Evolutionary conservation across 2,797 vertebrate species (phyloP).

Genomic region (Alfaro cultratus): DNA sequence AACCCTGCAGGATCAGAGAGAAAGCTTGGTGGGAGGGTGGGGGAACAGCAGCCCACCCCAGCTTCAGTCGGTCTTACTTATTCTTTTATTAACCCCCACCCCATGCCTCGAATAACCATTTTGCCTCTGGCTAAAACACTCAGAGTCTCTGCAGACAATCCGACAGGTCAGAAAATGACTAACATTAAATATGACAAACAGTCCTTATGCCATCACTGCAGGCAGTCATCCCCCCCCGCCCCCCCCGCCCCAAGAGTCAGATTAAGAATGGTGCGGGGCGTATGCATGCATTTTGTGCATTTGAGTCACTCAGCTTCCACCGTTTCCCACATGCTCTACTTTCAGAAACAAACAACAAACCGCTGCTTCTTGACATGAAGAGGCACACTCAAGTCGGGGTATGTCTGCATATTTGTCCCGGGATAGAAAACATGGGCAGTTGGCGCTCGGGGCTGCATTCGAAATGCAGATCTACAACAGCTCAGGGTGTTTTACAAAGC

Average conservation of each 20-base stretch:
- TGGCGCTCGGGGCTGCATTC: constrained; percentile 28
- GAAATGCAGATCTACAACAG: constrained; percentile 41
- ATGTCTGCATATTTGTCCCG: constrained; percentile 7
- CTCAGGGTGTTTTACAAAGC: constrained; percentile 12
- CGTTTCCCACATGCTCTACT: constrained; percentile 7
- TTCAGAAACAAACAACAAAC: constrained; percentile 27
- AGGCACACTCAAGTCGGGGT: background rate
- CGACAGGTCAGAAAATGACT: constrained; percentile 64
- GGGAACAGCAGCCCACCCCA: constrained; percentile 35
- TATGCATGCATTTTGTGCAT: constrained; percentile 23
- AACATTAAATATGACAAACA: constrained; percentile 69
- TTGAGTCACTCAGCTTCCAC: constrained; percentile 38
- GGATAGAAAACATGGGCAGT: constrained; percentile 16
- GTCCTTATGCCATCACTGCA: constrained; percentile 52
- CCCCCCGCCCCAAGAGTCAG: constrained; percentile 34
- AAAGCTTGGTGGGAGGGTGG: background rate
- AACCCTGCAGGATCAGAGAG: constrained; percentile 48
- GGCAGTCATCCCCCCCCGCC: constrained; percentile 58
- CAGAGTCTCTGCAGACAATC: constrained; percentile 44
- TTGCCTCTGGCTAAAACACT: constrained; percentile 50
- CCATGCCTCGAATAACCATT: constrained; percentile 50
- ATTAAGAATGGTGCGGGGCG: constrained; percentile 39
- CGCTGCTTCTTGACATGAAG: background rate
- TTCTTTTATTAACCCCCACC: constrained; percentile 66
- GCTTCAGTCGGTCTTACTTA: constrained; percentile 38